A percentile compares a stretch with the other conserved stretches of the same genome.
These are phyloP conservation scores for Ceratina calcarata DNA, from an alignment of 1,140 invertebrate species.

Conservation along the genomic window DNA sequence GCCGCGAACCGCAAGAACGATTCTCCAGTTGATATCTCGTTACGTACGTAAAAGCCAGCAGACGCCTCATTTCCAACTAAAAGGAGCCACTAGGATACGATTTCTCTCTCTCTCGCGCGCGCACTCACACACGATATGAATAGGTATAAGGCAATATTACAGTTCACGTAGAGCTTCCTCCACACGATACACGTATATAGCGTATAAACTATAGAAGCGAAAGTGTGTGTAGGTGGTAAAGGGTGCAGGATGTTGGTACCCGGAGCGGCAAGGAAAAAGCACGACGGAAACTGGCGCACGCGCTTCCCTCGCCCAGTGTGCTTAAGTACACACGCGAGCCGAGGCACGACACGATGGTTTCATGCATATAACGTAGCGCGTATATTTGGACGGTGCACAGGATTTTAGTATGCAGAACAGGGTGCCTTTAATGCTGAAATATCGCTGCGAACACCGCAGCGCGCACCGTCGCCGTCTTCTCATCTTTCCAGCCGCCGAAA, in stretches of 20 bases:
- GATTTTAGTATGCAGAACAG: conserved; percentile 65
- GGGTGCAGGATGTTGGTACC: conserved; percentile 11
- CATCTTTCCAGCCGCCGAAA: conserved; percentile 49
- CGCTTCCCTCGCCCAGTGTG: background rate
- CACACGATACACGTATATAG: conserved; percentile 25
- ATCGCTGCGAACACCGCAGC: conserved; percentile 55
- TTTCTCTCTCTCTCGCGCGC: conserved; percentile 2
- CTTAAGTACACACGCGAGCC: conserved; percentile 52
- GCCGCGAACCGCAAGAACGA: too few species aligned
- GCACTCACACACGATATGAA: conserved; percentile 42
- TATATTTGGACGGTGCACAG: conserved; percentile 55
- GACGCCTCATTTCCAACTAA: conserved; percentile 50
- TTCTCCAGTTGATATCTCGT: conserved; percentile 23
- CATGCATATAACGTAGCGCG: conserved; percentile 51
- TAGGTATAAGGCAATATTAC: conserved; percentile 66
- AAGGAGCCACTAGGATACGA: conserved; percentile 23
- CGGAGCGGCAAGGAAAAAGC: conserved; percentile 18
- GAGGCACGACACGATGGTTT: conserved; percentile 41
- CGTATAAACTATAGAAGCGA: conserved; percentile 5
- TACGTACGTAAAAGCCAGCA: conserved; percentile 5
- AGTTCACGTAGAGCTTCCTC: conserved; percentile 45
- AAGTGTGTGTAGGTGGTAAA: background rate
- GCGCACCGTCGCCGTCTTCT: conserved; percentile 30
- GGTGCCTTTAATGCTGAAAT: conserved; percentile 66
- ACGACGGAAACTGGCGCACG: background rate